Percentiles rank a stretch among this genome's conserved stretches.
Conservation (phyloP, 2,888 invertebrate species). For the Parapristionchus giblindavisi region DNA sequence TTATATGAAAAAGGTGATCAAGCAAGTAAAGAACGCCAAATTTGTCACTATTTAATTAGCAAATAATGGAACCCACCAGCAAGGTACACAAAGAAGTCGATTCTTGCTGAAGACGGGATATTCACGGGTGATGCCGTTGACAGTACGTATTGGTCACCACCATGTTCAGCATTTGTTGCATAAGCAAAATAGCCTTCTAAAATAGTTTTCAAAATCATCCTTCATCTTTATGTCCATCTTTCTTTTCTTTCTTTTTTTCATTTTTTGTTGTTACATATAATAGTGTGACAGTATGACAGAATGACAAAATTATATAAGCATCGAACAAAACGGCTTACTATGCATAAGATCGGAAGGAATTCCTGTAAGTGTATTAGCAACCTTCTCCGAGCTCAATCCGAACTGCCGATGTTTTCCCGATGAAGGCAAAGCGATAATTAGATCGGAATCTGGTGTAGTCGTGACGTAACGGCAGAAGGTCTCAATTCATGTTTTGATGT, state of each 20-base stretch:
- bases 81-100: conserved; percentile 59
- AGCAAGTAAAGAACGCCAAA: too few species aligned
- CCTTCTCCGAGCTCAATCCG: conserved; percentile 49
- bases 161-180: conserved; percentile 46
- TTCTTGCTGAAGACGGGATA: conserved; percentile 40
- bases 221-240: neutral
- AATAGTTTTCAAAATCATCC: conserved; percentile 8
- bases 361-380: conserved; percentile 59
- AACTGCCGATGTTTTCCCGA: conserved; percentile 45
- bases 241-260: neutral
- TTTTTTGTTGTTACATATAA: too few species aligned
- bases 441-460: conserved; percentile 40
- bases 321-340: conserved; percentile 15
- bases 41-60: too few species aligned
- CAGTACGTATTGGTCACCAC: conserved; percentile 50
- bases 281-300: too few species aligned
- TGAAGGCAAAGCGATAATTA: conserved; percentile 38
- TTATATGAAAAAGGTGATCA: too few species aligned
- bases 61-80: conserved; percentile 51
- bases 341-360: conserved; percentile 51
- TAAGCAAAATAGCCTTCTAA: conserved; percentile 54
- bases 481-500: conserved; percentile 39
- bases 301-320: too few species aligned
- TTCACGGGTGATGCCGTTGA: conserved; percentile 44
- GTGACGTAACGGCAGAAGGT: conserved; percentile 56